Conservation (phyloP, 2,888 invertebrate species). For the Drosophila kambysellisi region DNA sequence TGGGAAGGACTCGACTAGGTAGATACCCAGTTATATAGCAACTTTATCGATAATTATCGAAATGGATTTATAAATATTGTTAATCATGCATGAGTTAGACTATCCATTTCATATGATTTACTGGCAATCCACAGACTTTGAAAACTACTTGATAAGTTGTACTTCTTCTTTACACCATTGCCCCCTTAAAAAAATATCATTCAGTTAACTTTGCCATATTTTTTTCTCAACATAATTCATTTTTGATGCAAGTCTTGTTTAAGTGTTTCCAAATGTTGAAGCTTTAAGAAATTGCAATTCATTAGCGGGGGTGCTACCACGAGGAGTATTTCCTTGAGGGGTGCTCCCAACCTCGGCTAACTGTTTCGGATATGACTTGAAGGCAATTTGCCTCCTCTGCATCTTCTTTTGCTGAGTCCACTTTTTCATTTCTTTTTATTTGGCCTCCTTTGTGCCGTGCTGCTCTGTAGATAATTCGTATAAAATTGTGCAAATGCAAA, state of each 20-base stretch:
- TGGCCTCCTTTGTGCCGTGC: conserved; percentile 10
- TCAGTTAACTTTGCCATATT: conserved; percentile 44
- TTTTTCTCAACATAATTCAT: conserved; percentile 61
- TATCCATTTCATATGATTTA: background rate
- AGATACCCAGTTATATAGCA: conserved; percentile 1
- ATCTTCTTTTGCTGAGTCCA: background rate
- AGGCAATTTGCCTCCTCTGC: conserved; percentile 17
- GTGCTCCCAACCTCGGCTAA: conserved; percentile 6
- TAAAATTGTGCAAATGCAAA: conserved; percentile 62
- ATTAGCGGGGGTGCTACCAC: conserved; percentile 10
- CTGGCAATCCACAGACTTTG: background rate
- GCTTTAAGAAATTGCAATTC: conserved; percentile 28
- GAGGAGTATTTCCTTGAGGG: conserved; percentile 17
- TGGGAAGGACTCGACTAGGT: background rate
- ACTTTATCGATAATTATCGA: background rate
- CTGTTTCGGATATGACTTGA: conserved; percentile 27
- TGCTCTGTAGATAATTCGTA: conserved; percentile 50
- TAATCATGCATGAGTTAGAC: background rate
- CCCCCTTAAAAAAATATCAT: conserved; percentile 6
- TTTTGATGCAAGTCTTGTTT: conserved; percentile 43
- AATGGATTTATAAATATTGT: background rate
- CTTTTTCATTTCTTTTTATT: background rate
- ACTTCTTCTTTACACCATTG: background rate
- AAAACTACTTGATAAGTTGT: background rate
- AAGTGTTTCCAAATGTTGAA: conserved; percentile 27